Evolutionary conservation across 1,140 invertebrate genomes (phyloP).

Genomic region (Thaumatotibia leucotreta): DNA sequence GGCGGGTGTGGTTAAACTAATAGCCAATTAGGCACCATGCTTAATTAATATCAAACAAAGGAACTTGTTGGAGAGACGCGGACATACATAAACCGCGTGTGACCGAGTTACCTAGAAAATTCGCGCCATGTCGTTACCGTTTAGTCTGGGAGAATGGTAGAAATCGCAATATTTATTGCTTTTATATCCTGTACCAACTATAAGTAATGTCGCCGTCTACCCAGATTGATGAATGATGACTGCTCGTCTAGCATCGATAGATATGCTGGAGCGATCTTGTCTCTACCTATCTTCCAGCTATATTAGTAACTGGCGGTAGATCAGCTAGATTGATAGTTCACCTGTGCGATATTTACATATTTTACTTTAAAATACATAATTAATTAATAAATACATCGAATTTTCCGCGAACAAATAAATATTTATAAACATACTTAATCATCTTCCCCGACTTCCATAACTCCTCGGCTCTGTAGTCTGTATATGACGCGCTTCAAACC

Average conservation of each 20-base stretch:
- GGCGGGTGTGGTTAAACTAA: background rate
- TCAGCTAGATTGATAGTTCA: too few relatives aligned
- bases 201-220: background rate
- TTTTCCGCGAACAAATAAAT: too few relatives aligned
- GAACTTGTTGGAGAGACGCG: background rate
- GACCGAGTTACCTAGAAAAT: constrained; percentile 12
- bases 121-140: background rate
- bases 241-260: background rate
- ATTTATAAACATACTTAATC: background rate
- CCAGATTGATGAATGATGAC: constrained; percentile 6
- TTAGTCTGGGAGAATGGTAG: background rate
- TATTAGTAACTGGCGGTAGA: too few relatives aligned
- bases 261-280: too few relatives aligned
- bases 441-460: background rate
- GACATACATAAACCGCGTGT: background rate
- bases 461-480: background rate
- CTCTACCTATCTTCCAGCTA: too few relatives aligned
- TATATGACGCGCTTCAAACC: background rate
- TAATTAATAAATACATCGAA: too few relatives aligned
- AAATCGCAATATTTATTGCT: constrained; percentile 11
- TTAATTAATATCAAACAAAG: constrained; percentile 9
- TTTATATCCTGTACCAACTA: constrained; percentile 6
- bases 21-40: background rate
- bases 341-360: too few relatives aligned
- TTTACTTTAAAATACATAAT: too few relatives aligned